These are phyloP conservation scores for Bombus fervidus DNA, from an alignment of 1,140 invertebrate genomes.

Conservation along the genomic window DNA sequence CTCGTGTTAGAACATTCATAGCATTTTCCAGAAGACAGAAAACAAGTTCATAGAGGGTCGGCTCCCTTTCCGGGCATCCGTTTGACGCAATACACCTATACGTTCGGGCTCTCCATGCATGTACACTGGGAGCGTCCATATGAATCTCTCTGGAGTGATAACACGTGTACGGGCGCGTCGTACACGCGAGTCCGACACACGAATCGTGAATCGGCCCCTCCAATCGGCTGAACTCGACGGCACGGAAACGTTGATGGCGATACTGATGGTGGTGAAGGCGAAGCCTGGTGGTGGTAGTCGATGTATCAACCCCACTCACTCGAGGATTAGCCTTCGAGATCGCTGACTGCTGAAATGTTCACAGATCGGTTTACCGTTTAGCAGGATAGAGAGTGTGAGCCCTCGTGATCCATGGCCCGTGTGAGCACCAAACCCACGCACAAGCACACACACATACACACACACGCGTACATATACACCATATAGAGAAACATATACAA, in stretches of 20 bases:
- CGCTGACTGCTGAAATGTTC: constrained; percentile 83
- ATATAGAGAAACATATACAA: neutral
- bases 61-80: constrained; percentile 6
- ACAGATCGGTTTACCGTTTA: constrained; percentile 83
- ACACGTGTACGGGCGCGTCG: constrained; percentile 59
- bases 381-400: constrained; percentile 80
- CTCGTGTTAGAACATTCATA: neutral
- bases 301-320: constrained; percentile 77
- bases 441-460: neutral
- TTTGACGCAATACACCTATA: neutral
- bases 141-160: constrained; percentile 57
- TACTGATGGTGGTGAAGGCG: constrained; percentile 36
- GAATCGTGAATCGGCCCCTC: constrained; percentile 48
- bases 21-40: constrained; percentile 42
- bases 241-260: constrained; percentile 47
- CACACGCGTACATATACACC: neutral
- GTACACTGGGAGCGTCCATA: neutral
- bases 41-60: constrained; percentile 33
- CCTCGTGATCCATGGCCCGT: constrained; percentile 72
- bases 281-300: constrained; percentile 23
- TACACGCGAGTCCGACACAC: constrained; percentile 48
- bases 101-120: no score
- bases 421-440: constrained; percentile 57
- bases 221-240: constrained; percentile 47
- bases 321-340: constrained; percentile 81